Percentiles rank a stretch among this genome's conserved stretches.
Evolutionary conservation across 1,140 invertebrate species (phyloP).

Genomic region (Ridgeia piscesae): DNA sequence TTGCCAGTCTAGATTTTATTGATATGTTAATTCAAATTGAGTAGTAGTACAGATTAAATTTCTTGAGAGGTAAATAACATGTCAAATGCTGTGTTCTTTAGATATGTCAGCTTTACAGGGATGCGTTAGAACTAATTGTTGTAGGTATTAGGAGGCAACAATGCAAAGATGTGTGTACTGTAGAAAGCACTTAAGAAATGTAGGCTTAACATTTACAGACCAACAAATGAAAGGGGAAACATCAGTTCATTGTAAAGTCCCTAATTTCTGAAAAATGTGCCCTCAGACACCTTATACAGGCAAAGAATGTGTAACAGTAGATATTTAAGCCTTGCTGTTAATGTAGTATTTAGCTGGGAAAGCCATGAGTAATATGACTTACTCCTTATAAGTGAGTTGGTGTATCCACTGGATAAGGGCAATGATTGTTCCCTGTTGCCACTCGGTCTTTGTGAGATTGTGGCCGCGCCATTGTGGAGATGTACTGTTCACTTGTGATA

Average conservation of each 20-base stretch:
- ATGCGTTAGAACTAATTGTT: neutral
- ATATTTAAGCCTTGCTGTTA: neutral
- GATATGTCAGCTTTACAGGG: neutral
- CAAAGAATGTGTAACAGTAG: neutral
- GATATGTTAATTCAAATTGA: neutral
- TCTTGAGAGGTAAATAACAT: no score
- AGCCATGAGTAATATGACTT: neutral
- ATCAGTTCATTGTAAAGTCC: neutral
- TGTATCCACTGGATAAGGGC: slow-evolving; percentile 56
- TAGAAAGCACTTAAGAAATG: neutral
- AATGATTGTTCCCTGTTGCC: slow-evolving; percentile 45
- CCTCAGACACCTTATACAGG: neutral
- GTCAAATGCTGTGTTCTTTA: neutral
- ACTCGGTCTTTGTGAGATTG: slow-evolving; percentile 36
- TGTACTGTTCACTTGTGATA: slow-evolving; percentile 40
- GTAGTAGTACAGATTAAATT: neutral
- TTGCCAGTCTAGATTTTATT: neutral
- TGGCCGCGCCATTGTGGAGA: slow-evolving; percentile 39
- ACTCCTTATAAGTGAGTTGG: slow-evolving; percentile 36
- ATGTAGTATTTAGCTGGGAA: neutral
- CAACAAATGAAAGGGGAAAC: neutral
- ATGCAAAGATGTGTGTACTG: neutral
- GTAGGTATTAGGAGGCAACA: neutral
- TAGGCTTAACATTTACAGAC: neutral
- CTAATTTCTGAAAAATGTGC: neutral